These are phyloP conservation scores for Thereva unica DNA, from an alignment of 2,888 invertebrate genomes.

Conservation along the genomic window DNA sequence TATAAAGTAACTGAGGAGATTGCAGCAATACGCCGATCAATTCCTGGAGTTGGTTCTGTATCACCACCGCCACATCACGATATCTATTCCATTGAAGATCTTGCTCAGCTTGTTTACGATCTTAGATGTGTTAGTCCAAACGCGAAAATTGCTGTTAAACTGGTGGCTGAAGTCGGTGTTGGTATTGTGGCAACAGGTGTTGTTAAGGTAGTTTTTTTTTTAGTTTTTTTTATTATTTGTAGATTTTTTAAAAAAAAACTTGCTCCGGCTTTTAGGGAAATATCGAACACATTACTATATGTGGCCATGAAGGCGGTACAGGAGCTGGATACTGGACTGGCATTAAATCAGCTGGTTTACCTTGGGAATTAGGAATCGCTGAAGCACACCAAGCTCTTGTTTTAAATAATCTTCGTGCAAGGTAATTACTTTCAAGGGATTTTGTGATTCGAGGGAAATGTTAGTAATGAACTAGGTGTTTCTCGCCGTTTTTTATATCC, in stretches of 20 bases:
- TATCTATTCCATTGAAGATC: slow-evolving; percentile 98
- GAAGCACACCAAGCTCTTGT: slow-evolving; percentile 98
- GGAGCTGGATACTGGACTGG: slow-evolving; percentile 99
- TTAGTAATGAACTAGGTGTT: slow-evolving; percentile 57
- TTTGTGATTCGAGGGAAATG: slow-evolving; percentile 53
- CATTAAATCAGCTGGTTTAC: slow-evolving; percentile 95
- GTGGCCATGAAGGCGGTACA: slow-evolving; percentile 99
- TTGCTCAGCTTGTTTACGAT: slow-evolving; percentile 97
- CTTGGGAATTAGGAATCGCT: slow-evolving; percentile 98
- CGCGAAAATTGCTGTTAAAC: slow-evolving; percentile 94
- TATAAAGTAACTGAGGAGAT: slow-evolving; percentile 93
- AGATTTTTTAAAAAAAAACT: slow-evolving; percentile 5
- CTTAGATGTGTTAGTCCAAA: slow-evolving; percentile 95
- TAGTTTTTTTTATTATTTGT: not conserved
- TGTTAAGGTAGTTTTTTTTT: slow-evolving; percentile 73
- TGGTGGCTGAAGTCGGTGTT: slow-evolving; percentile 98
- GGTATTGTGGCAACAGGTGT: slow-evolving; percentile 99
- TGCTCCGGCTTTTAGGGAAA: slow-evolving; percentile 71
- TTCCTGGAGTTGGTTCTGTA: slow-evolving; percentile 95
- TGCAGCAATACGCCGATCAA: slow-evolving; percentile 92
- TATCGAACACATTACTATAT: slow-evolving; percentile 97
- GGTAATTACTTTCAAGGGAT: slow-evolving; percentile 54
- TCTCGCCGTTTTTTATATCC: slow-evolving; percentile 29
- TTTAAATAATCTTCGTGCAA: slow-evolving; percentile 86
- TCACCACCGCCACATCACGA: slow-evolving; percentile 99